Base-by-base conservation (phyloP, 35 echinoderm and acorn worm species). In the Holothuria glaberrima region DNA sequence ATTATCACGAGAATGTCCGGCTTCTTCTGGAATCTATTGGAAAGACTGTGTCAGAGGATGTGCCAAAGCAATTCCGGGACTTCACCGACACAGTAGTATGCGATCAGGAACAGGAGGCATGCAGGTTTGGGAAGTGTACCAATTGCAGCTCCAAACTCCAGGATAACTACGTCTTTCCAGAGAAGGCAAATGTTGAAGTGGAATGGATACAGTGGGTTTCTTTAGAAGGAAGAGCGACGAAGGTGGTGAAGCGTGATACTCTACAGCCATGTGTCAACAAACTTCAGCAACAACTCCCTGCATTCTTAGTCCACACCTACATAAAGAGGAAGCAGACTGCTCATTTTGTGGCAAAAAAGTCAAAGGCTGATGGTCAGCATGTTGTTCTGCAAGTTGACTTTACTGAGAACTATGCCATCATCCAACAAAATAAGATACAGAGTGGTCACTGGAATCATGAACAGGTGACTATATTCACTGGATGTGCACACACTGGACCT, bases 1-100 rank as follows among this genome's bases (percentile, higher is more conserved):
- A 1, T 14, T 82, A 90, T 22, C 73, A 90, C 36, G 73, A 90
- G 28, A 90, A 90, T 36, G 25, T 90, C 10, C 2, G 85, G 13
- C 62, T 87, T 12, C 35, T 87, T 5, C 61, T 87, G 12, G 6
- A 19, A 17, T 26, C 28, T 7, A 18, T 87, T 9, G 29, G 34
- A 13, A 14, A 48, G 18, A 68, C 61, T 22, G n/a, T n/a, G n/a
- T n/a, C n/a, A n/a, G n/a, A n/a, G n/a, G 21, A 35, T 21, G 17
- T 69, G 18, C 30, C 85, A n/a, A 60, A 34, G 19, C 32, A 30
- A 6, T 33, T 44, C 12, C 5, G n/a, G 3, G 20, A 27, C 3
- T 63, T 87, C 22, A 87, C 61, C 21, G 84, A 68, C 12, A 7
- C 4, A 32, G 5, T 87, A 16, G 61, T 68, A 6, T 87, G 84